Conservation (phyloP, 2,113 vertebrate species). For the Cervus canadensis region DNA sequence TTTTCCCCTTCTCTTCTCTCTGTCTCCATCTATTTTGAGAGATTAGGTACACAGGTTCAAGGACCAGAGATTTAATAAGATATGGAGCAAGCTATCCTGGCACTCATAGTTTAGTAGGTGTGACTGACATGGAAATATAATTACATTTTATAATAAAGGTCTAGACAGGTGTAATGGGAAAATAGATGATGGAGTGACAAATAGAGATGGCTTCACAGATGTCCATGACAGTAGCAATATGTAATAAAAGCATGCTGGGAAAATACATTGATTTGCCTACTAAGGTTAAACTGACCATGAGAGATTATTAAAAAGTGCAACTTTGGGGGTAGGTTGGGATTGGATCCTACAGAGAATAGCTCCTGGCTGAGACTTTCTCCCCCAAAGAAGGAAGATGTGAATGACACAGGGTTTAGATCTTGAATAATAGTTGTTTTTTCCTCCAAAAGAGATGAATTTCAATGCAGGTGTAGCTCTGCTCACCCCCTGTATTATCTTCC, state of each 20-base stretch:
- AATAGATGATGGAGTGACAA: not conserved
- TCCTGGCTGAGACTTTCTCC: not conserved
- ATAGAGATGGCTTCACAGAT: not conserved
- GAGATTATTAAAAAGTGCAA: not conserved
- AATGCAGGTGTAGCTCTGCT: not conserved
- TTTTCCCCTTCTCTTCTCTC: not conserved
- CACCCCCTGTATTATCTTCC: not conserved
- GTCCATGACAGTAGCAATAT: not conserved
- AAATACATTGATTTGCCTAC: not conserved
- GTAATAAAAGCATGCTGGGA: not conserved
- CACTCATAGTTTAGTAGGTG: not conserved
- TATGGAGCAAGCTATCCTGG: not conserved
- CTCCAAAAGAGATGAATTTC: not conserved
- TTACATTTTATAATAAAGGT: conserved; percentile 53
- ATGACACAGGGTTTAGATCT: not conserved
- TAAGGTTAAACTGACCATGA: not conserved
- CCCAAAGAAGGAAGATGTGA: not conserved
- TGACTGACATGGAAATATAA: conserved; percentile 35
- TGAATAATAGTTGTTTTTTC: not conserved
- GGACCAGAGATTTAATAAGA: conserved; percentile 48
- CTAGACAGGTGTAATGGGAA: conserved; percentile 4
- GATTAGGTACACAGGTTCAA: not conserved
- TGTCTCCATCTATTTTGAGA: not conserved
- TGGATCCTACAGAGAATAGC: not conserved
- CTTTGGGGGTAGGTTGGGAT: not conserved